Percentiles rank a stretch among this genome's conserved stretches.
These are phyloP conservation scores for Galbula dea DNA, from an alignment of 2,113 vertebrate species.

Conservation along the genomic window DNA sequence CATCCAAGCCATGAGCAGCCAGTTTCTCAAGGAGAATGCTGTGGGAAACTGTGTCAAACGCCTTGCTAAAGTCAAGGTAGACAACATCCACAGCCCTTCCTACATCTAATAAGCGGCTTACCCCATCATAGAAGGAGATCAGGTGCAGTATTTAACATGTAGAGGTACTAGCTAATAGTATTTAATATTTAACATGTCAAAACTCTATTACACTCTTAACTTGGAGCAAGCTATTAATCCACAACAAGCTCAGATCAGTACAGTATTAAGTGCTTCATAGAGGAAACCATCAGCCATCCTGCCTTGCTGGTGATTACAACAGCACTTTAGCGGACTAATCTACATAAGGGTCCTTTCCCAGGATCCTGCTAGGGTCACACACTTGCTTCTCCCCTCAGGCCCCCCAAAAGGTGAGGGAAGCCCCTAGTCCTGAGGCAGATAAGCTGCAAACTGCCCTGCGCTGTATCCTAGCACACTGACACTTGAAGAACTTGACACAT, in stretches of 20 bases:
- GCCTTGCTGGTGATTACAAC: background rate
- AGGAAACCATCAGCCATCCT: background rate
- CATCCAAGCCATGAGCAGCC: too few relatives aligned
- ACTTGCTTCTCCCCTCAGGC: background rate
- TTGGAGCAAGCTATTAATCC: background rate
- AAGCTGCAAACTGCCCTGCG: background rate
- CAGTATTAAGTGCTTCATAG: background rate
- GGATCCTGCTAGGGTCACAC: background rate
- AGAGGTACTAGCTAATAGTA: background rate
- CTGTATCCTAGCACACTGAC: background rate
- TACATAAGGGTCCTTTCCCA: fast-evolving
- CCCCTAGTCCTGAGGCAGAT: background rate
- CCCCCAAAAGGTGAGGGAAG: background rate
- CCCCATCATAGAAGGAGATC: too few relatives aligned
- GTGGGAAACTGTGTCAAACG: too few relatives aligned
- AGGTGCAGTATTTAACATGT: background rate
- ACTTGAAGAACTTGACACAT: fast-evolving
- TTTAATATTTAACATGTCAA: background rate
- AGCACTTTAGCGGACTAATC: background rate
- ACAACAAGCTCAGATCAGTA: background rate
- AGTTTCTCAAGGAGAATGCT: too few relatives aligned
- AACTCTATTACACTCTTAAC: background rate
- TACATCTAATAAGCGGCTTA: too few relatives aligned
- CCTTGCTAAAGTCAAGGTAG: too few relatives aligned
- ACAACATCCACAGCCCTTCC: too few relatives aligned